Evolutionary conservation across 1,140 invertebrate genomes (phyloP), one percentile per base, ranked within the genome.

Genomic region (Cotesia vestalis): DNA sequence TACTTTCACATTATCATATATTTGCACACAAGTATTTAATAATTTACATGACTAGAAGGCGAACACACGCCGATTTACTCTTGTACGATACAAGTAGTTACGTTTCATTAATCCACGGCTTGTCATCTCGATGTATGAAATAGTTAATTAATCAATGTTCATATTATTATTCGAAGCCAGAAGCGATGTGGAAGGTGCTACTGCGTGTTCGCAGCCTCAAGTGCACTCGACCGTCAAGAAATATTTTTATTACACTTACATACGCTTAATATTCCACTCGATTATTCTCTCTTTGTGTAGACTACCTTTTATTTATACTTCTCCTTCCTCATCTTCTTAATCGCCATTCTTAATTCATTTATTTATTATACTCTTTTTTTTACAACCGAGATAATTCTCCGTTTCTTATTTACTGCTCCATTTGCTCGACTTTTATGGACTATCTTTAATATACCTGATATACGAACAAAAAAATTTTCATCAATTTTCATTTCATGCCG

Each of bases 131-230:
- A 77, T 77, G 78, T 78, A 78, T 78, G 77, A 80, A 80, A 78
- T 76, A 70, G 75, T 81, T 84, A 84, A 85, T 85, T 84, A 83
- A 84, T 81, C 81, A 78, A 81, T 80, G 79, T 84, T 84, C 81
- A 78, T 84, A 83, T 83, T 82, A 83, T 83, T 81, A 79, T 70
- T 69, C 74, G 77, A 70, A 69, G 71, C 73, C 69, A 61, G 74
- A 61, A 76, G 74, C 74, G 38, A 52, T 46, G 14, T 66, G 35
- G 38, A 66, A 27, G 63, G 63, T 51, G 63, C 63, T 66, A 66
- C 63, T 66, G 63, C 38, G 38, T 46, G 38, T 51, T 66, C 20
- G 27, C 14, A 34, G 57, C 27, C 57, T 66, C 63, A 14, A 66
- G 63, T 66, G 63, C 63, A 66, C 63, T 66, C 46, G 60, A 62